Evolutionary conservation across 2,113 vertebrate species (phyloP).

Genomic region (Notiomystis cincta): DNA sequence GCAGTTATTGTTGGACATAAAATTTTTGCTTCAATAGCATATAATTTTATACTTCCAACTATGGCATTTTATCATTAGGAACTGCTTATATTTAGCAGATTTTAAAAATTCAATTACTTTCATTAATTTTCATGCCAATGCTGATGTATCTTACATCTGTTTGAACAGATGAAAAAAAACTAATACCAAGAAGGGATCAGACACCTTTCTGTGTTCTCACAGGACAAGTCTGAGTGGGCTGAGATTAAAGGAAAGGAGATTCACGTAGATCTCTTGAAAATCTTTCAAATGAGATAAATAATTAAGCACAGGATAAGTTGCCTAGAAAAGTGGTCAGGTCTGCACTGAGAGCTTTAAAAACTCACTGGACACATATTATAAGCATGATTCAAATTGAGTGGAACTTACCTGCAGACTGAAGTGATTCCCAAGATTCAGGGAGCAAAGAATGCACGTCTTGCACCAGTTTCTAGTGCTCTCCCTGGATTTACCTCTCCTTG

Average conservation of each 20-base stretch:
- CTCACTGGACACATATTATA: fast-evolving
- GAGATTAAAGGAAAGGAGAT: neutral
- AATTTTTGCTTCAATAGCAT: neutral
- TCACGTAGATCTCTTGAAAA: neutral
- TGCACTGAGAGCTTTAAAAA: neutral
- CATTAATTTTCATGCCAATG: neutral
- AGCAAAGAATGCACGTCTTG: neutral
- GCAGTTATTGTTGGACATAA: neutral
- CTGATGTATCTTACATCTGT: neutral
- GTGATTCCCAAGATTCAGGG: neutral
- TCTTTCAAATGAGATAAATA: neutral
- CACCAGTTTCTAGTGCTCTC: neutral
- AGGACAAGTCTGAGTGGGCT: neutral
- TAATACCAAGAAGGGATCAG: neutral
- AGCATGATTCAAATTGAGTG: neutral
- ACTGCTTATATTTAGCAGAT: neutral
- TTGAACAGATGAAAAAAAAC: neutral
- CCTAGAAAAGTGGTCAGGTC: neutral
- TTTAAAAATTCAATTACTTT: neutral
- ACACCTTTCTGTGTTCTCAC: neutral
- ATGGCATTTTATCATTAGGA: neutral
- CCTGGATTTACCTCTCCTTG: neutral
- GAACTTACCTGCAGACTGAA: neutral
- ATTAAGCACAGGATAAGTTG: neutral
- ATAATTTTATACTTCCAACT: neutral